Base-by-base conservation (phyloP, 2,113 vertebrate species). In the Eubucco bourcierii region DNA sequence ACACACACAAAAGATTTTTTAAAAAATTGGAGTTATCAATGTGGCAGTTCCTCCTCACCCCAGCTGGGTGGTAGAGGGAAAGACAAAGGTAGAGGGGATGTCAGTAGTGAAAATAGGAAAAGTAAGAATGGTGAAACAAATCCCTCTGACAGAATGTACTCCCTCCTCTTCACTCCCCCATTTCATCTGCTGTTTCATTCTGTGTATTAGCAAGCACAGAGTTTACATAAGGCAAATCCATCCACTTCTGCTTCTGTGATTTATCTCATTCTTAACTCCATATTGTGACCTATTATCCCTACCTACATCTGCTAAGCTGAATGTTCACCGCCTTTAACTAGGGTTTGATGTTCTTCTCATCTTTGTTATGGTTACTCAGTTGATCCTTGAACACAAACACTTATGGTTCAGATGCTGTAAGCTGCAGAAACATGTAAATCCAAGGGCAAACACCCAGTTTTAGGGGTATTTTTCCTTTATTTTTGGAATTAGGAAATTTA, bases 111-210 rank as follows among this genome's bases (percentile, higher is more conserved):
- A 93, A 87, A 61, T 6, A 84, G 6, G 37, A 83, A 74, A 85
- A 74, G 16, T n/a, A 87, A 83, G 56, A 67, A 53, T n/a, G 23
- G 44, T 56, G 68, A 76, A 94, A n/a, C 23, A 85, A 83, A 72
- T 68, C 12, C 14, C n/a, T 88, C n/a, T 84, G 27, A 24, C n/a
- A 78, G 68, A 88, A 91, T 55, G 29, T 47, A 6, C 60, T 80
- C 47, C 23, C 47, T 87, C 56, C 15, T 21, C 59, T 81, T 65
- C 59, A 60, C 39, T 87, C 44, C 58, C 55, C 47, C 63, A 53
- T 34, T 61, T 94, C 87, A 58, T 88, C 84, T 94, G 29, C 70
- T 86, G 50, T 81, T 93, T 92, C 81, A 58, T 88, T 65, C 88
- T 53, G 24, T 71, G 27, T 34, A 25, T 78, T 58, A 80, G 33